Evolutionary conservation across 2,888 invertebrate genomes (phyloP), one percentile per base, ranked within the genome.

Genomic region (Orchesellides sinensis): DNA sequence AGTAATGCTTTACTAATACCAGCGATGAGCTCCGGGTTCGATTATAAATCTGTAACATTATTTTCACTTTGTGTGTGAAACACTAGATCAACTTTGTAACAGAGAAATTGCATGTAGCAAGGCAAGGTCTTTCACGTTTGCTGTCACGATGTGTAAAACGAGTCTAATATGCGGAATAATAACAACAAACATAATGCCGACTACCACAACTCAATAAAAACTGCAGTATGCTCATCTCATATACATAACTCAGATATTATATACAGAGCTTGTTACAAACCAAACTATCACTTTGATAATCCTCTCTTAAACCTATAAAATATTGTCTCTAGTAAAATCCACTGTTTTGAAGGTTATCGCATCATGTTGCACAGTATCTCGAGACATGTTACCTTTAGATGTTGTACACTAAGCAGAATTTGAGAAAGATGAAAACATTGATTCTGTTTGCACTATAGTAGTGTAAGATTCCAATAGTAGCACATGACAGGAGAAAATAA

Each of bases 401-500:
- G 10, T 10, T 32, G 1, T 40, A 40, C 40, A 40, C 1, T 40
- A 14, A 40, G 10, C 40, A 40, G 40, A 2, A 40, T n/a, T 14
- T 40, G 10, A 40, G 10, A 40, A 6, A 6, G 10, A 6, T 32
- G n/a, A 10, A 40, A 10, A 40, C 1, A 40, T 40, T 40, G 10
- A 40, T 2, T 10, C 40, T 40, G 40, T 40, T 40, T 5, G 40
- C 10, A 10, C 10, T 32, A 6, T 10, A 10, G 10, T 1, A n/a
- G 40, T 10, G 10, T 40, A 40, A 14, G 40, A 10, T 1, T 40
- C 40, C 10, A 10, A n/a, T 14, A 10, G n/a, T 40, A 5, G n/a
- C 59, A n/a, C 56, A 45, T 40, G 65, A 74, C 74, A 74, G 14
- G 63, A 74, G 47, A 52, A 65, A 47, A 27, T 56, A 65, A 75